Percentiles rank a stretch among this genome's conserved stretches.
phyloP scores from a whole-genome alignment of 2,113 vertebrate genomes.

The Hemibagrus wyckioides region DNA sequence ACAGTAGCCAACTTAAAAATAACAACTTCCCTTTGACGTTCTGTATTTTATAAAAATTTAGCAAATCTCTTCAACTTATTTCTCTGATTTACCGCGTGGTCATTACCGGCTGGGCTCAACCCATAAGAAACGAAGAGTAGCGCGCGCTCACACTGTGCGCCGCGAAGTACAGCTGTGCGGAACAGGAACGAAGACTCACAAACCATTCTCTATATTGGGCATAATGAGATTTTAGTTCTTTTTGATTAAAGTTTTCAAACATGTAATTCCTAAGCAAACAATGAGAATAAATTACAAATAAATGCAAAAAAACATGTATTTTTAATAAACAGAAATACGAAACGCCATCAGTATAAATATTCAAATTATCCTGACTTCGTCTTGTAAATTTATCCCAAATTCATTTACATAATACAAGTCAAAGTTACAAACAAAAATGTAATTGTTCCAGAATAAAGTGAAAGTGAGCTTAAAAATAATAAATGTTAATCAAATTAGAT shows the following conservation, averaged over 20 bases:
- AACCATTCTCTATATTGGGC: background rate
- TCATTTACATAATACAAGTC: background rate
- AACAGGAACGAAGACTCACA: background rate
- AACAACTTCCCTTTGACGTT: background rate
- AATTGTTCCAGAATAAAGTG: too few species aligned
- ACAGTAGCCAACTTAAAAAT: background rate
- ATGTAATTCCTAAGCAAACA: background rate
- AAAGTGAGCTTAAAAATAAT: too few species aligned
- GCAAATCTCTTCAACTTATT: slow-evolving; percentile 1
- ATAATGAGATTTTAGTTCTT: background rate
- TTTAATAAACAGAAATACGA: background rate
- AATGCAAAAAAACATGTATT: background rate
- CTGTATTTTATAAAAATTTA: background rate
- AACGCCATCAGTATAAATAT: background rate
- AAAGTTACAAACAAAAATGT: background rate
- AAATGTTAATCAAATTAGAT: background rate
- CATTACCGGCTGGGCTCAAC: background rate
- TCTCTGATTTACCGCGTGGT: background rate
- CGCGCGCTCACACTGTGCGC: background rate
- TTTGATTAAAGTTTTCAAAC: background rate
- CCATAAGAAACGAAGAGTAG: too few species aligned
- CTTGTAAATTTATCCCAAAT: background rate
- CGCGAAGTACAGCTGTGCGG: background rate
- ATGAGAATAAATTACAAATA: background rate
- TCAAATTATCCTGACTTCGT: background rate